Base-by-base conservation (phyloP, 2,797 vertebrate genomes). In the Perodicticus potto region DNA sequence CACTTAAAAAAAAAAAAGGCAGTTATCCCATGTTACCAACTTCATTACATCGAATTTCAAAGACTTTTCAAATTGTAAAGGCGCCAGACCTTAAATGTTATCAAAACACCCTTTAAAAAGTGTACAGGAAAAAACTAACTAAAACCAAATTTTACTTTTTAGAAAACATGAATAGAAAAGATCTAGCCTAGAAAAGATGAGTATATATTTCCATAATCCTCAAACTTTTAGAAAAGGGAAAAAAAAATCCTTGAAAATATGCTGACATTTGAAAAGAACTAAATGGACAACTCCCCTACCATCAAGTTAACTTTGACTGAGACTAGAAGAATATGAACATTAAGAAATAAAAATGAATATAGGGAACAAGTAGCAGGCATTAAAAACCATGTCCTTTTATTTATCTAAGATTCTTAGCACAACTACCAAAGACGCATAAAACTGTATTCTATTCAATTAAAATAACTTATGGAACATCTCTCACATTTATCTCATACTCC, bases 361-460 rank as follows among this genome's bases (percentile, higher is more conserved):
- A 92, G 73, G 57, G 91, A 95, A 93, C 40, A 27, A 45, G 34
- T 63, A 61, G 4, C 55, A 3, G 13, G 8, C n/a, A 59, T 93
- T 69, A 93, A 93, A 96, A 93, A 78, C 11, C 55, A 87, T 25
- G 19, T 49, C 5, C 2, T 65, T 65, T 65, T n/a, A 65, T 76
- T 86, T 86, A 87, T 87, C n/a, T 61, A 81, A 92, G 34, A 86
- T 82, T 32, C 14, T 95, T 65, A 86, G 14, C 43, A 88, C 61
- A 86, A 86, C 73, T 67, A 86, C 23, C 77, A 78, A 94, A 94
- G 49, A 74, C 74, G 6, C 29, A n/a, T 83, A 80, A 74, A 34
- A 74, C 8, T 90, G 86, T 65, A 94, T 65, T 96, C 89, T 53
- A 94, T 29, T 91, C 69, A 67, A 67, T 67, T 67, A 53, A 59